These are phyloP conservation scores for Cephonodes hylas DNA, from an alignment of 2,888 invertebrate species.

Conservation along the genomic window DNA sequence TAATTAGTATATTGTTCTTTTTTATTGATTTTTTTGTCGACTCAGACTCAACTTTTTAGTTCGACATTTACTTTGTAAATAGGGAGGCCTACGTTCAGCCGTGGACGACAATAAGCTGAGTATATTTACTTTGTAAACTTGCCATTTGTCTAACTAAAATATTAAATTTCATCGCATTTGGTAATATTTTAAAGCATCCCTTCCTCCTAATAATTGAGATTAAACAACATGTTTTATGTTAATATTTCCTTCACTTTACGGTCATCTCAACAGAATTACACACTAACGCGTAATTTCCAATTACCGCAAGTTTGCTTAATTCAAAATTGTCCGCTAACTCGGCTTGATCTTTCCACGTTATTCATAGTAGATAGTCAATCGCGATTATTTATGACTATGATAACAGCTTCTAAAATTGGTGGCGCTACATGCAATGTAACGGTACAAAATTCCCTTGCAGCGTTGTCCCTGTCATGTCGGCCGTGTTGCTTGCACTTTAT, in stretches of 20 bases:
- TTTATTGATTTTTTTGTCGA: too few relatives aligned
- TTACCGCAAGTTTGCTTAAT: background rate
- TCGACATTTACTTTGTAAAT: too few relatives aligned
- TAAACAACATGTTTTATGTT: background rate
- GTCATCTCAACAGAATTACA: background rate
- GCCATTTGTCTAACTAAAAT: too few relatives aligned
- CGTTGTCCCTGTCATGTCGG: conserved; percentile 64
- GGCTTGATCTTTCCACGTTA: conserved; percentile 27
- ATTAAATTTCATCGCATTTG: too few relatives aligned
- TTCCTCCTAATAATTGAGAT: too few relatives aligned
- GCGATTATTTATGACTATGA: conserved; percentile 45
- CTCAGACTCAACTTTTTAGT: too few relatives aligned
- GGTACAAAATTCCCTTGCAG: conserved; percentile 58
- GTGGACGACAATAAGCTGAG: too few relatives aligned
- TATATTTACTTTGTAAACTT: too few relatives aligned
- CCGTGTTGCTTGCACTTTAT: conserved; percentile 54
- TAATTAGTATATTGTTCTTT: background rate
- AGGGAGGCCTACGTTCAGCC: too few relatives aligned
- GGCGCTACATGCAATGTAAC: conserved; percentile 54
- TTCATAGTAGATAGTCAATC: conserved; percentile 36
- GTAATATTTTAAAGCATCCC: too few relatives aligned
- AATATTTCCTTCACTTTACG: background rate
- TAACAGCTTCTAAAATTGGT: conserved; percentile 42
- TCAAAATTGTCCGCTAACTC: background rate
- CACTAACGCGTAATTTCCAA: conserved; percentile 15